Percentiles rank a stretch among this genome's conserved stretches.
These are phyloP conservation scores for Hypsibius dujardini DNA, from an alignment of 1,140 invertebrate genomes.

Conservation along the genomic window DNA sequence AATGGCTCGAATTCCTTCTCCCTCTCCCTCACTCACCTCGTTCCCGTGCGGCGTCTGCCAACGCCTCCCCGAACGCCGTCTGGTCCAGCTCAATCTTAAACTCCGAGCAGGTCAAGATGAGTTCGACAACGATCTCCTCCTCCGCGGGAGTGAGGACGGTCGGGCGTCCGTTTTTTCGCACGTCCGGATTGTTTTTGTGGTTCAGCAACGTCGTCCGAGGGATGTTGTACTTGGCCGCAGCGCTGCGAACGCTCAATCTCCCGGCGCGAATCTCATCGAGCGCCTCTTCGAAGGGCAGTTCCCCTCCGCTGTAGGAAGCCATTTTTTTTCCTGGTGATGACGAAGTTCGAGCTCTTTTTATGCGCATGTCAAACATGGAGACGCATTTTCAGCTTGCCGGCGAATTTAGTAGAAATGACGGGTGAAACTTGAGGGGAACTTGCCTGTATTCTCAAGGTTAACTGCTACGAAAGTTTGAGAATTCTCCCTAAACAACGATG, in stretches of 20 bases:
- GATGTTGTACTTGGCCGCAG: background rate
- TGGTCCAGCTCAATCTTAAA: slow-evolving; percentile 9
- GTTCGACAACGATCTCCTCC: background rate
- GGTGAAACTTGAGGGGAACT: no score
- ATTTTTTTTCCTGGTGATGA: no score
- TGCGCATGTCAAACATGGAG: no score
- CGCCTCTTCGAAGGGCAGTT: background rate
- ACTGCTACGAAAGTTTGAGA: no score
- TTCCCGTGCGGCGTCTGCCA: background rate
- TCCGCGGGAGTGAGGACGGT: background rate
- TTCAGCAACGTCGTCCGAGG: background rate
- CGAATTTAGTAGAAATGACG: no score
- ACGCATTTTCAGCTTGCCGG: no score
- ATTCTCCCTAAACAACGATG: no score
- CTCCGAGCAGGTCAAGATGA: background rate
- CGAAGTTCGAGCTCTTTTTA: no score
- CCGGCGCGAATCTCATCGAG: background rate
- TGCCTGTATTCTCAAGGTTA: no score
- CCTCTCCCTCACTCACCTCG: background rate
- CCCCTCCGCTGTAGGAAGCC: no score
- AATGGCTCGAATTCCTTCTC: no score
- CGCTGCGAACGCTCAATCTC: background rate
- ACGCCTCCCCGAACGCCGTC: background rate
- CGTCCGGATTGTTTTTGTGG: slow-evolving; percentile 1
- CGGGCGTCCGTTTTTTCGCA: background rate